phyloP scores from a whole-genome alignment of 2,797 vertebrate species.

The Tolypeutes matacus region DNA sequence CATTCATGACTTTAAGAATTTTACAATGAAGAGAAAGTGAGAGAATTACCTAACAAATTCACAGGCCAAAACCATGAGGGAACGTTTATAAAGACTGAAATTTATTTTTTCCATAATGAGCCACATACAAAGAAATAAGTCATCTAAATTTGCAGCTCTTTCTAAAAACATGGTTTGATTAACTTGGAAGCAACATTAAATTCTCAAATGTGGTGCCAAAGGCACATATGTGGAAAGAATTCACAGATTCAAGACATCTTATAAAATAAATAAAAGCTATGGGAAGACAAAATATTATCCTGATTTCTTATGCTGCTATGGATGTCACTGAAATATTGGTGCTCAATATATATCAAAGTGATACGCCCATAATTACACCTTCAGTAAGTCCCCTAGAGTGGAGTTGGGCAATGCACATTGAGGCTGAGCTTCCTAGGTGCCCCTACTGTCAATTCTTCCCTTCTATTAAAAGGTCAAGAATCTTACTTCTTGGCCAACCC shows the following conservation, averaged over 20 bases:
- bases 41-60: background rate
- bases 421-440: background rate
- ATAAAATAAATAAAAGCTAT: conserved; percentile 55
- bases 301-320: background rate
- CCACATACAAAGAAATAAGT: background rate
- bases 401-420: accelerated
- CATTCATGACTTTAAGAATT: background rate
- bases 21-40: background rate
- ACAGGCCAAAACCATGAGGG: background rate
- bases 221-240: conserved; percentile 11
- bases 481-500: background rate
- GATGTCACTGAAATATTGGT: background rate
- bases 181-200: background rate
- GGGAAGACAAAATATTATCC: background rate
- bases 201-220: background rate
- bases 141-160: background rate
- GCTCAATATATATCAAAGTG: background rate
- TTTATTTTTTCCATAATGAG: conserved; percentile 10
- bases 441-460: background rate
- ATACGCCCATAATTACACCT: accelerated
- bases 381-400: background rate
- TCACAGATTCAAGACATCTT: background rate
- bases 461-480: background rate
- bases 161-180: background rate
- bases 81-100: background rate